Base-by-base conservation (phyloP, 2,888 invertebrate species). In the Oxyteleia sp. region DNA sequence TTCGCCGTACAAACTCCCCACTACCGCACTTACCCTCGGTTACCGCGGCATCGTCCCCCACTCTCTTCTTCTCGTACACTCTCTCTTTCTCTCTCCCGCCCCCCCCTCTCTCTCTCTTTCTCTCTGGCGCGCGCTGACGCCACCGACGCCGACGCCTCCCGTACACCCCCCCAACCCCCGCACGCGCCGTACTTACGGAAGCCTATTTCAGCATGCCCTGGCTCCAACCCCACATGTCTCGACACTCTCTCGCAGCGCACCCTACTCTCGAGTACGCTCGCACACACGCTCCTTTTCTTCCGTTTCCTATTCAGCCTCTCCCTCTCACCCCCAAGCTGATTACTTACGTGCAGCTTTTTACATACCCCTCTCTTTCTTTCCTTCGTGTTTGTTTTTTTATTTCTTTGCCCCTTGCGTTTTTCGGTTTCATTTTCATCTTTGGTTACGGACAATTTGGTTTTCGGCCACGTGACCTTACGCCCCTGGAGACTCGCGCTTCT, bases 1-100 rank as follows among this genome's bases (percentile, higher is more conserved):
- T 89, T 88, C 88, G 89, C 88, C 92, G 92, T 91, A 86, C 92
- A 84, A 88, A 88, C 91, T 91, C 92, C 92, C 92, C 85, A 79
- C 87, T 57, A 71, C 57, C 41, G 53, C 49, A 45, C 71, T 75
- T 32, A 84, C 84, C 82, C 84, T 76, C 81, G 92, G 71, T 74
- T 47, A 63, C 63, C 79, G 80, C 83, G 66, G 69, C 80, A 78
- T 59, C 66, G 72, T 61, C 41, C 64, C 68, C 82, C 61, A 68
- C 59, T 63, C 53, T 53, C 57, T 47, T 64, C 20, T 2, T 10
- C 7, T 66, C 59, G 29, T 53, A 66, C 57, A 18, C 49, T 3
- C 18, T 11, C 49, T 15, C 15, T 45, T 13, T 23, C 43, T 43
- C 18, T 43, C 55, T 43, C 43, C 29, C 69, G 69, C 69, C 41